Evolutionary conservation across 2,888 invertebrate species (phyloP), one percentile per base, ranked within the genome.

Genomic region (Masnerella sp.): DNA sequence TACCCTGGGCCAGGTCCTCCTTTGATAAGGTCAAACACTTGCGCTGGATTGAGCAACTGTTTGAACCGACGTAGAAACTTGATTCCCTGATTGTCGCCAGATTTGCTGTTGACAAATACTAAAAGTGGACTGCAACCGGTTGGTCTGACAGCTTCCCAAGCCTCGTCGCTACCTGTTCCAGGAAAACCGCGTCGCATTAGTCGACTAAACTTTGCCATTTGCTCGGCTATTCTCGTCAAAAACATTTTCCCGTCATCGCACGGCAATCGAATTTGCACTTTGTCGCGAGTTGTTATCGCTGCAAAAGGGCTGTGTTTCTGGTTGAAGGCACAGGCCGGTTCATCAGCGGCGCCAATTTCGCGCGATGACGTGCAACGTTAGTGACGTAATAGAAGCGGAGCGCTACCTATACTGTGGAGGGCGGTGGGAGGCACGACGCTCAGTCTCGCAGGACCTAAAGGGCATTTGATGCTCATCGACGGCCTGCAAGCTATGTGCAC

Each of bases 61-160:
- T 95, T 96, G 89, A 98, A 98, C 76, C 97, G 92, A 56, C 97
- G 91, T 77, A 98, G 91, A 90, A 98, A 98, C 89, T 97, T 96
- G 25, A 98, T 93, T 75, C 98, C 98, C 88, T 98, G 98, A 90
- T 97, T 98, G 90, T 98, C 98, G 81, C 98, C 93, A 80, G 97
- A 97, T 90, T 98, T 96, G 75, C 97, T 97, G 89, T 99, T 99
- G 84, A 98, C 98, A 88, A 98, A 98, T 74, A 98, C 98, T 77
- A 98, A 92, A 62, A 98, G 92, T 9, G 98, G 98, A 76, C 91
- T 91, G 81, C 91, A 91, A 11, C 91, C 90, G 51, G 85, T 88
- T 9, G 90, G 90, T 74, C 90, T 85, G 0, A 93, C 93, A 18
- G 95, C 95, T 87, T 95, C 94, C 96, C 97, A 97, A 54, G 96